Conservation (phyloP, 2,797 vertebrate genomes). For the Varecia variegata region DNA sequence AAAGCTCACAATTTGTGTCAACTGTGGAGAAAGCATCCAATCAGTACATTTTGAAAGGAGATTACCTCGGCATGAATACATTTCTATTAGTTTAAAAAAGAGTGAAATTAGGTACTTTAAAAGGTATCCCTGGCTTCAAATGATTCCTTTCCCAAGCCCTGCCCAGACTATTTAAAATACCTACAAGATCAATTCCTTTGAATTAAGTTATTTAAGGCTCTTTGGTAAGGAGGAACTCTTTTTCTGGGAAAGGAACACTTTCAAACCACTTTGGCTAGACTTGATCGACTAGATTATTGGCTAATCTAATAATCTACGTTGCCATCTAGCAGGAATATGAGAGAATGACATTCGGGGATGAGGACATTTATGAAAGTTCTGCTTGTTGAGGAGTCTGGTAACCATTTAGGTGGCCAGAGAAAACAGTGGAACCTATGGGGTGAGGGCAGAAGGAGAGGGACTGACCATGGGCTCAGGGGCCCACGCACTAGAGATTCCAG, state of each 20-base stretch:
- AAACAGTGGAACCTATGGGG: background rate
- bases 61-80: background rate
- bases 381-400: background rate
- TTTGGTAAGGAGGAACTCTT: background rate
- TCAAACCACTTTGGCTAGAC: background rate
- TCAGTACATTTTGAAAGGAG: background rate
- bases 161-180: background rate
- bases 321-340: background rate
- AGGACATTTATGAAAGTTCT: background rate
- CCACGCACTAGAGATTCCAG: background rate
- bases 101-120: background rate
- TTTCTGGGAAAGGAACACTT: background rate
- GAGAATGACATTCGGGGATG: background rate
- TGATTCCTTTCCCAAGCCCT: background rate
- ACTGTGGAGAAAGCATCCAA: background rate
- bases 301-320: background rate
- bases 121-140: background rate
- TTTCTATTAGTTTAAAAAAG: background rate
- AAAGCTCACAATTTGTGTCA: background rate
- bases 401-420: background rate
- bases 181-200: background rate
- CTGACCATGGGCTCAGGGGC: background rate
- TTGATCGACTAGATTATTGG: background rate
- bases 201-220: background rate
- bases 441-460: background rate